Conservation (phyloP, 2,888 invertebrate species). For the Phymatocera aterrima region DNA sequence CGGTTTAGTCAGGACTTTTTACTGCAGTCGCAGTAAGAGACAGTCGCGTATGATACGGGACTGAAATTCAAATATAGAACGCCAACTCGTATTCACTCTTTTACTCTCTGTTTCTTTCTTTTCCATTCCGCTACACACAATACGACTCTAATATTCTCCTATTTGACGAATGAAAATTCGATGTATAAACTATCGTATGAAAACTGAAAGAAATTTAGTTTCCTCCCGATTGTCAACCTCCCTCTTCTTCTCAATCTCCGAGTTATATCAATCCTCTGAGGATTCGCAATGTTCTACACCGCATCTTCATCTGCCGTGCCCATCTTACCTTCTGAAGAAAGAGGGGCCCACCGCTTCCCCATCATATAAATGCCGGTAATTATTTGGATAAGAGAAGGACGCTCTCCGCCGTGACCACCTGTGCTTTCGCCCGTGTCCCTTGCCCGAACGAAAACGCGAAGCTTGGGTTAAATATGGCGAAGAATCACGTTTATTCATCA, state of each 20-base stretch:
- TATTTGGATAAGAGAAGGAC: conserved; percentile 51
- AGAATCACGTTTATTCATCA: conserved; percentile 66
- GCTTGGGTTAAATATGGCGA: conserved; percentile 57
- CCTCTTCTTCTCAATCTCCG: background rate
- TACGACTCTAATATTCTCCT: background rate
- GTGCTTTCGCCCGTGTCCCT: too few relatives aligned
- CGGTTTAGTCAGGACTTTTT: background rate
- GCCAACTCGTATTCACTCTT: background rate
- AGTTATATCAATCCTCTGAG: background rate
- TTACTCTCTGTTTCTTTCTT: too few relatives aligned
- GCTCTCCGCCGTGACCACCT: conserved; percentile 51
- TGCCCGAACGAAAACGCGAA: conserved; percentile 48
- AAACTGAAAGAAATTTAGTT: too few relatives aligned
- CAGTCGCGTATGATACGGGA: background rate
- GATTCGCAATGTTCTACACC: background rate
- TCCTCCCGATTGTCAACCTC: too few relatives aligned
- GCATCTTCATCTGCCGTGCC: background rate
- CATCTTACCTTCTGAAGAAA: background rate
- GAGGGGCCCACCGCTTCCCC: background rate
- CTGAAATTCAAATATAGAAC: conserved; percentile 22
- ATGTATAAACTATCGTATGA: too few relatives aligned
- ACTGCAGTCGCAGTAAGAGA: too few relatives aligned
- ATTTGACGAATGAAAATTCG: too few relatives aligned
- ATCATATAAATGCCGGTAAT: conserved; percentile 57
- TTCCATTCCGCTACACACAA: too few relatives aligned